phyloP scores from a whole-genome alignment of 2,113 vertebrate species.

The Apistogramma diplotaenia region DNA sequence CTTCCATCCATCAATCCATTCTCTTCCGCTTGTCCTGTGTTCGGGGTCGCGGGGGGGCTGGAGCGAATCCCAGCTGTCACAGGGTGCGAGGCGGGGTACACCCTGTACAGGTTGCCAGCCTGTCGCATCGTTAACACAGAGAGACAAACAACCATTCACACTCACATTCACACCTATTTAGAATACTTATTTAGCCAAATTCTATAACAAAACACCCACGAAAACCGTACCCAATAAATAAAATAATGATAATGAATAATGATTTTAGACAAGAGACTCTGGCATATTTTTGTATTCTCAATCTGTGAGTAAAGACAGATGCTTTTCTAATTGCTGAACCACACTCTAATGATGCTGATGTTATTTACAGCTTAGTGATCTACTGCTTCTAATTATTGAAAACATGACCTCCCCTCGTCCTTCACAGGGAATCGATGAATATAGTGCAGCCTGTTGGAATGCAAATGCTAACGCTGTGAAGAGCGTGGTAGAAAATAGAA shows the following conservation, averaged over 20 bases:
- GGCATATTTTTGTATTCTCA: neutral
- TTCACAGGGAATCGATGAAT: slow-evolving; percentile 49
- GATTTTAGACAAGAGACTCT: neutral
- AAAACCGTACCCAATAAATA: neutral
- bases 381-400: slow-evolving; percentile 56
- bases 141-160: too few relatives aligned
- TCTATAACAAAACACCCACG: neutral
- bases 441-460: slow-evolving; percentile 5
- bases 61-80: too few relatives aligned
- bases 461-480: neutral
- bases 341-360: slow-evolving; percentile 39
- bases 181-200: neutral
- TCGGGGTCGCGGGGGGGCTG: too few relatives aligned
- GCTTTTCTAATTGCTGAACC: slow-evolving; percentile 49
- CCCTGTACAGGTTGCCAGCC: too few relatives aligned
- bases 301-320: slow-evolving; percentile 46
- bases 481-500: neutral
- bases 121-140: too few relatives aligned
- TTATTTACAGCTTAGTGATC: slow-evolving; percentile 52
- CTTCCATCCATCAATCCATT: too few relatives aligned
- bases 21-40: too few relatives aligned
- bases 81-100: too few relatives aligned
- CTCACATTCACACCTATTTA: too few relatives aligned
- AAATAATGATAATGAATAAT: too few relatives aligned
- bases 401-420: slow-evolving; percentile 55